These are phyloP conservation scores for Athalia cordata DNA, from an alignment of 2,888 invertebrate genomes.

Conservation along the genomic window DNA sequence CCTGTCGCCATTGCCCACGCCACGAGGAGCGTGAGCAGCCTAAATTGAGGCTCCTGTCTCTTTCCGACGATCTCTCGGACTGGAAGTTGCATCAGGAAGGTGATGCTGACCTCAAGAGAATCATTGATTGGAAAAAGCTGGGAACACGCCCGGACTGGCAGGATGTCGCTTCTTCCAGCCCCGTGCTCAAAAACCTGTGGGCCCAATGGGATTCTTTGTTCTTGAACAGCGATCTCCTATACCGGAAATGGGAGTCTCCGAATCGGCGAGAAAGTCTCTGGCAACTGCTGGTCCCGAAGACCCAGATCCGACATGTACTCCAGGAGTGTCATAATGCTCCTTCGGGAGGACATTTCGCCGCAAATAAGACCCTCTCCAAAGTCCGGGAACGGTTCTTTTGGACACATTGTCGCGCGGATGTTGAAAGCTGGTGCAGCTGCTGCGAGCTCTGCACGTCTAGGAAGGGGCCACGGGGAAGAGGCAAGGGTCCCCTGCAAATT, in stretches of 20 bases:
- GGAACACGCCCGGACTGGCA: conserved; percentile 47
- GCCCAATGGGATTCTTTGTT: conserved; percentile 52
- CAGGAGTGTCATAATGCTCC: conserved; percentile 53
- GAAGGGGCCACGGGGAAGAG: conserved; percentile 47
- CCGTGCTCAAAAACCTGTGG: conserved; percentile 49
- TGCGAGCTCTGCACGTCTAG: conserved; percentile 52
- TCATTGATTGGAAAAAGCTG: conserved; percentile 2
- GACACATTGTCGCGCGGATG: conserved; percentile 46
- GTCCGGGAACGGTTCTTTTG: conserved; percentile 57
- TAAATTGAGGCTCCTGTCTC: no score
- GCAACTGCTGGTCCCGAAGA: conserved; percentile 46
- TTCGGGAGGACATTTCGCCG: conserved; percentile 57
- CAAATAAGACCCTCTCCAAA: conserved; percentile 56
- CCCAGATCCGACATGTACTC: conserved; percentile 48
- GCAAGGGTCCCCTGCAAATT: not conserved
- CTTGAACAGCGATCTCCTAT: conserved; percentile 47
- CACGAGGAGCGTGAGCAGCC: no score
- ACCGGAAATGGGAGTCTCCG: conserved; percentile 47
- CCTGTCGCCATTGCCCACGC: no score
- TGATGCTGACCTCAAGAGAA: not conserved
- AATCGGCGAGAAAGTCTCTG: conserved; percentile 27
- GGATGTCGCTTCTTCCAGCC: conserved; percentile 31
- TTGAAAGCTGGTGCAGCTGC: conserved; percentile 54
- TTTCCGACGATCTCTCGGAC: no score
- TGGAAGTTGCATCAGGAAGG: no score